Percentiles rank a stretch among this genome's conserved stretches.
These are phyloP conservation scores for Mormyrops attenuatus DNA, from an alignment of 2,797 vertebrate genomes.

Conservation along the genomic window DNA sequence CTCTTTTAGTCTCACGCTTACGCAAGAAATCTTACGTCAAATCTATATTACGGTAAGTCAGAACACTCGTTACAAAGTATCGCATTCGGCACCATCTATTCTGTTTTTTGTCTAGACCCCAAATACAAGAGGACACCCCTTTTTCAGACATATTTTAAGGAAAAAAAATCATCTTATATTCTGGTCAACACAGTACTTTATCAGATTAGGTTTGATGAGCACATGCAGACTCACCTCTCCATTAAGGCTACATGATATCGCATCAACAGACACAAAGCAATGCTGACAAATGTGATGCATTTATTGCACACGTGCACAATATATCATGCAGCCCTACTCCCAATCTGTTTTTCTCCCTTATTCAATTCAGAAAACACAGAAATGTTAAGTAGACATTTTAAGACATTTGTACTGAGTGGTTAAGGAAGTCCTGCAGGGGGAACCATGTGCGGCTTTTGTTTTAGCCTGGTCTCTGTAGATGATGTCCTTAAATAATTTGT, in stretches of 20 bases:
- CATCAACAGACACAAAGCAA: not conserved
- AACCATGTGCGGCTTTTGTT: not conserved
- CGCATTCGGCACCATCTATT: not conserved
- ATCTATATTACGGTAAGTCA: not conserved
- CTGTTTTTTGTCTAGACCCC: not conserved
- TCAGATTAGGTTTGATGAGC: not conserved
- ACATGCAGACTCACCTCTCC: not conserved
- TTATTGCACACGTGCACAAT: not conserved
- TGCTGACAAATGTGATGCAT: not conserved
- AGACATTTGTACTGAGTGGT: not conserved
- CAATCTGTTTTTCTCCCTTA: not conserved
- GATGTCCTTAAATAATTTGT: constrained; percentile 2
- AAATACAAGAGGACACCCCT: not conserved
- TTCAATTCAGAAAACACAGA: not conserved
- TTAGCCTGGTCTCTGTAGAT: not conserved
- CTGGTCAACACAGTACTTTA: not conserved
- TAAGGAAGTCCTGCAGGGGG: not conserved
- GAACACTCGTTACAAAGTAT: not conserved
- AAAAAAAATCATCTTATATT: not conserved
- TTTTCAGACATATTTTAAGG: not conserved
- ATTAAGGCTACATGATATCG: not conserved
- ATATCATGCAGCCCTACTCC: not conserved
- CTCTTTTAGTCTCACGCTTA: not conserved
- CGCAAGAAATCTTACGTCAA: not conserved
- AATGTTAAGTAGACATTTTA: not conserved